A percentile compares a stretch with the other conserved stretches of the same genome.
Conservation (phyloP, 2,113 vertebrate genomes). For the Rafetus swinhoei region DNA sequence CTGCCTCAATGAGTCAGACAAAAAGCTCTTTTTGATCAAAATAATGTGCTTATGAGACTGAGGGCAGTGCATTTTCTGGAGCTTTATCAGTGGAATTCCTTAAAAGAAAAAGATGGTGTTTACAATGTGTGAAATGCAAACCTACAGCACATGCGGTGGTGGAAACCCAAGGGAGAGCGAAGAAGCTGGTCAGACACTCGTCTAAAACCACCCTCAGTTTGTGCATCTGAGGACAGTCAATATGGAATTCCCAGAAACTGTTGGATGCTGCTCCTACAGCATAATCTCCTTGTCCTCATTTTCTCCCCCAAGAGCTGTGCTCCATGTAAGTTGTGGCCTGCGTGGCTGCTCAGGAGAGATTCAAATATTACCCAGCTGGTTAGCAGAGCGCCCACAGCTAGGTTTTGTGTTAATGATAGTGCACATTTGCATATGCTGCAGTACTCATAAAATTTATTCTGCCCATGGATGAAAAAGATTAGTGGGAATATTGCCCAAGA, state of each 20-base stretch:
- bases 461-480: too few relatives aligned
- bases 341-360: too few relatives aligned
- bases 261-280: background rate
- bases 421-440: too few relatives aligned
- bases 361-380: too few relatives aligned
- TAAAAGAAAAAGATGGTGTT: background rate
- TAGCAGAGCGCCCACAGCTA: too few relatives aligned
- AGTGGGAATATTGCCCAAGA: background rate
- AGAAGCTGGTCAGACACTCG: fast-evolving
- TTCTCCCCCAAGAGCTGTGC: background rate
- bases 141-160: fast-evolving
- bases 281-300: background rate
- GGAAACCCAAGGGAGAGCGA: fast-evolving
- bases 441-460: too few relatives aligned
- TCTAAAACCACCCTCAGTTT: background rate
- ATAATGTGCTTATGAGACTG: fast-evolving
- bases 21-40: background rate
- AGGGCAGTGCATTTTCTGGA: background rate
- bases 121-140: background rate
- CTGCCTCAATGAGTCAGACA: fast-evolving
- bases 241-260: background rate
- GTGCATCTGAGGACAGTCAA: background rate
- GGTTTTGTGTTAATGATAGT: too few relatives aligned
- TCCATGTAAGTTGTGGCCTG: too few relatives aligned
- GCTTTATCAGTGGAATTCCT: background rate